Evolutionary conservation across 1,140 invertebrate species (phyloP).

Genomic region (Pygmarrhopalites habei): DNA sequence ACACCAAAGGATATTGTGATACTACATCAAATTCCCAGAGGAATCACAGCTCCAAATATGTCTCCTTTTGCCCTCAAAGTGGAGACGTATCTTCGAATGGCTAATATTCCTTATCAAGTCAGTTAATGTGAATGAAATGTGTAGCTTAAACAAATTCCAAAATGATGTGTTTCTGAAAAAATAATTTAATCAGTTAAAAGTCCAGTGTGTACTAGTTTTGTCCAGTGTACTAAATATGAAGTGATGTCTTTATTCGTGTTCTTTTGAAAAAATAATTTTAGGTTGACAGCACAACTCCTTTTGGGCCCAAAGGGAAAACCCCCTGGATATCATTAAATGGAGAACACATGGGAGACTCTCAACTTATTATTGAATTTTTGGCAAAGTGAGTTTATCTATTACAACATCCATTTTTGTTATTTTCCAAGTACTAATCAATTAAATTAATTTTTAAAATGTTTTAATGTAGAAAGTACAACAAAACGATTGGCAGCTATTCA

Average conservation of each 20-base stretch:
- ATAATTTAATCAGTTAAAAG: too few species aligned
- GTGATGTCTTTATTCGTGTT: too few species aligned
- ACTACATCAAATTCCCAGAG: conserved; percentile 15
- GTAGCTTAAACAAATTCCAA: too few species aligned
- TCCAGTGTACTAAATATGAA: too few species aligned
- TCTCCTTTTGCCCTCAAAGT: conserved; percentile 38
- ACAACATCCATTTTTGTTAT: too few species aligned
- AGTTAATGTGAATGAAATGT: too few species aligned
- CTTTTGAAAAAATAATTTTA: too few species aligned
- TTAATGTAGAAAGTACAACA: conserved; percentile 27
- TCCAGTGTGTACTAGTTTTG: too few species aligned
- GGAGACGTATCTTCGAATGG: conserved; percentile 42
- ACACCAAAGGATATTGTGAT: conserved; percentile 28
- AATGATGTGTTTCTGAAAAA: too few species aligned
- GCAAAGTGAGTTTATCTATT: conserved; percentile 28
- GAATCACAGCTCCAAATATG: conserved; percentile 25
- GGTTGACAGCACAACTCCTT: too few species aligned
- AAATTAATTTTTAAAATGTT: too few species aligned
- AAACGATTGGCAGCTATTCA: neutral
- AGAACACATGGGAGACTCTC: conserved; percentile 43
- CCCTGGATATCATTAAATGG: conserved; percentile 48
- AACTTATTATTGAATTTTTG: conserved; percentile 37
- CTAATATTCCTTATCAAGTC: conserved; percentile 40
- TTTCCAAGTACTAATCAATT: too few species aligned
- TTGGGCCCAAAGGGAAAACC: conserved; percentile 37